Conservation (phyloP, 2,797 vertebrate species). For the Gadopsis bispinosus region DNA sequence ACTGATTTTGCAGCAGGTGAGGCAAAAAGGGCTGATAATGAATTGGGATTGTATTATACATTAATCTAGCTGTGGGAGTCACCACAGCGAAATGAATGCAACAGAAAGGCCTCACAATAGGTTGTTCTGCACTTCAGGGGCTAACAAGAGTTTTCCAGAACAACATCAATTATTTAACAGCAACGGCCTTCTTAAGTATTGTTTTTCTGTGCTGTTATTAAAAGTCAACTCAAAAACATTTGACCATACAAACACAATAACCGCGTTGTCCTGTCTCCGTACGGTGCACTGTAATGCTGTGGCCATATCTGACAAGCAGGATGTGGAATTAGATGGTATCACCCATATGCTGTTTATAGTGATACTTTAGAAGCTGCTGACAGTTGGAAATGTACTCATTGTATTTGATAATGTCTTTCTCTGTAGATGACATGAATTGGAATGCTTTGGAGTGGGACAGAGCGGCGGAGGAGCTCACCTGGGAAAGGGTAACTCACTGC, state of each 20-base stretch:
- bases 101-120: conserved; percentile 3
- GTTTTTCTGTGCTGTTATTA: conserved; percentile 11
- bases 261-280: neutral
- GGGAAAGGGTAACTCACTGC: conserved; percentile 91
- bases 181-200: neutral
- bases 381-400: neutral
- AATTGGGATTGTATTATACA: conserved; percentile 35
- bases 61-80: conserved; percentile 34
- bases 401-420: conserved; percentile 19
- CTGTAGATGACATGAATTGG: conserved; percentile 98
- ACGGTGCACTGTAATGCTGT: neutral
- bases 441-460: conserved; percentile 99
- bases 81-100: conserved; percentile 20
- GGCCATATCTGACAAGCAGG: neutral
- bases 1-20: conserved; percentile 22
- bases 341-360: neutral
- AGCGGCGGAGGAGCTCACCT: conserved; percentile 98
- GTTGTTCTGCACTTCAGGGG: conserved; percentile 1
- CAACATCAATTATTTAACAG: conserved; percentile 37
- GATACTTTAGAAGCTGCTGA: neutral
- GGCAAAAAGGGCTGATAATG: conserved; percentile 28
- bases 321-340: neutral
- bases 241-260: conserved; percentile 1
- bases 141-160: conserved; percentile 5
- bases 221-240: conserved; percentile 14